These are phyloP conservation scores for Anomalospiza imberbis DNA, from an alignment of 2,797 vertebrate genomes.

Conservation along the genomic window DNA sequence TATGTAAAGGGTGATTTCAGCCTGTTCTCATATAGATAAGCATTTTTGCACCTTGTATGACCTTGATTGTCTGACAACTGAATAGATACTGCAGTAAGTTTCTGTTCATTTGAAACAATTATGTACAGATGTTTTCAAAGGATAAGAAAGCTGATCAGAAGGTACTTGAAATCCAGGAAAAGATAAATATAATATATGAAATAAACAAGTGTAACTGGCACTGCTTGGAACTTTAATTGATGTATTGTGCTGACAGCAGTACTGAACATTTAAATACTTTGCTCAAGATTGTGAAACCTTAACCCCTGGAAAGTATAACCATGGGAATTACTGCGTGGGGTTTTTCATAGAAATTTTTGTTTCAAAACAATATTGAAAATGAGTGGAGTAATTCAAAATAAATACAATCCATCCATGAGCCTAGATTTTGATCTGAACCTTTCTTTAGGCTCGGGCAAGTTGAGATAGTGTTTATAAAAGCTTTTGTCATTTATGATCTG, in stretches of 20 bases:
- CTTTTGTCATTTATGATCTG: neutral
- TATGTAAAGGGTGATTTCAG: neutral
- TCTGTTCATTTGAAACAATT: constrained; percentile 70
- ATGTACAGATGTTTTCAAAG: constrained; percentile 71
- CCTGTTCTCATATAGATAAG: constrained; percentile 63
- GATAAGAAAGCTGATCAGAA: constrained; percentile 70
- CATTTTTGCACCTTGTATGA: constrained; percentile 71
- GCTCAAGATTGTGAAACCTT: neutral
- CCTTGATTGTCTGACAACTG: constrained; percentile 66
- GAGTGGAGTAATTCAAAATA: neutral
- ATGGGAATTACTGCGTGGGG: neutral
- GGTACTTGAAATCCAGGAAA: constrained; percentile 62
- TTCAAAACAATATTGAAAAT: neutral
- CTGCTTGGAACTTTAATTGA: neutral
- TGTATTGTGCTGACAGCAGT: neutral
- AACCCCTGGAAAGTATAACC: neutral
- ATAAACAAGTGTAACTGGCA: constrained; percentile 44
- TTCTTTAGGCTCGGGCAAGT: neutral
- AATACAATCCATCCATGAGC: neutral
- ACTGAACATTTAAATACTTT: neutral
- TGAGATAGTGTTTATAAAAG: neutral
- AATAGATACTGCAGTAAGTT: constrained; percentile 57
- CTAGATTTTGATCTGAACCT: neutral
- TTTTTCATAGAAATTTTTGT: neutral
- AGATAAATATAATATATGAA: constrained; percentile 67